Conservation (phyloP, 1,140 invertebrate species). For the Papilio polytes region DNA sequence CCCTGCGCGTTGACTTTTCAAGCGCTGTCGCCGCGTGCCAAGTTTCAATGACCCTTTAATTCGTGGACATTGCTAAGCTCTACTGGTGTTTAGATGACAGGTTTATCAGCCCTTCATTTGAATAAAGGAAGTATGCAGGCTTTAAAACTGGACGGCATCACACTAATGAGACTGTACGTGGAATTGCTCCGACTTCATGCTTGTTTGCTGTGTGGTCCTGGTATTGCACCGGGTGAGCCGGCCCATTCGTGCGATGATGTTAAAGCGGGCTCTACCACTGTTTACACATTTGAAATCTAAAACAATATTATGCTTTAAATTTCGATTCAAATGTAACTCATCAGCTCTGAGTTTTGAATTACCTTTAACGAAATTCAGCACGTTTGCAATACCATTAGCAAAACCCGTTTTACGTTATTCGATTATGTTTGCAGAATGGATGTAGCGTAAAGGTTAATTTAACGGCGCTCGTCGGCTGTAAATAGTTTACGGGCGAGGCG, state of each 20-base stretch:
- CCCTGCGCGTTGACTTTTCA: not conserved
- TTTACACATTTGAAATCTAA: not conserved
- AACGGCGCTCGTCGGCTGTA: not conserved
- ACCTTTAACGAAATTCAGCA: not conserved
- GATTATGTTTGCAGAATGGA: not conserved
- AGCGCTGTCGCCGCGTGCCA: conserved; percentile 1
- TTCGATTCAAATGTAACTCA: not conserved
- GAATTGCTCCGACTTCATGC: too few relatives aligned
- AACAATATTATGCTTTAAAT: not conserved
- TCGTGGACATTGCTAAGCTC: conserved; percentile 6
- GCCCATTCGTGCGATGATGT: too few relatives aligned
- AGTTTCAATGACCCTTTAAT: conserved; percentile 25
- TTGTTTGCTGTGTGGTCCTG: too few relatives aligned
- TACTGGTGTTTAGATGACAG: not conserved
- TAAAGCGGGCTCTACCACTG: too few relatives aligned
- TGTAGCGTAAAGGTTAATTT: conserved; percentile 7
- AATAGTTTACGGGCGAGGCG: conserved; percentile 6
- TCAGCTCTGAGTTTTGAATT: not conserved
- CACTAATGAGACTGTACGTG: too few relatives aligned
- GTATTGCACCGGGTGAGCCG: too few relatives aligned
- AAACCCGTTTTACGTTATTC: not conserved
- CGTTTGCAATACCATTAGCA: not conserved
- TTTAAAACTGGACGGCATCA: not conserved
- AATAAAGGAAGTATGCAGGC: not conserved
- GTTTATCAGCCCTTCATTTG: not conserved